A percentile compares a stretch with the other conserved stretches of the same genome.
Evolutionary conservation across 2,113 vertebrate species (phyloP).

Genomic region (Pterocles orientalis): DNA sequence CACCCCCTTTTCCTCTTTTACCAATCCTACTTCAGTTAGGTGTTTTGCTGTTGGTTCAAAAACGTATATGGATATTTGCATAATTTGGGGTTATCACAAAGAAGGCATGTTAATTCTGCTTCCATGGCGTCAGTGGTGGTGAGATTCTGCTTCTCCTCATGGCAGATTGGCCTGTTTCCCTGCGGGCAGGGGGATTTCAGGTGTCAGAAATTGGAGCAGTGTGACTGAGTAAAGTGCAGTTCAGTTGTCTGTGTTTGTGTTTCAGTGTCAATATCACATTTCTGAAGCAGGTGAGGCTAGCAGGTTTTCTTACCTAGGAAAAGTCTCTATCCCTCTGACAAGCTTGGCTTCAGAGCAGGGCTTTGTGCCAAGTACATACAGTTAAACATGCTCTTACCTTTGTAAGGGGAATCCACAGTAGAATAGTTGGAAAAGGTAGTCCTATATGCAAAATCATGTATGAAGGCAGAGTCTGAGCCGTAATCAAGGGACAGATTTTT

Average conservation of each 20-base stretch:
- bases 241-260: not conserved
- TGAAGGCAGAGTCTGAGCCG: not conserved
- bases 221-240: not conserved
- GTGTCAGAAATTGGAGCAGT: not conserved
- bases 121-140: not conserved
- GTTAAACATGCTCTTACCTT: not conserved
- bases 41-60: not conserved
- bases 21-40: not conserved
- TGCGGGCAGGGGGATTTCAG: not conserved
- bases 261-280: not conserved
- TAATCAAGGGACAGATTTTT: not conserved
- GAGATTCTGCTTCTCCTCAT: not conserved
- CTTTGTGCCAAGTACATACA: not conserved
- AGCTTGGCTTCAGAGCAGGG: not conserved
- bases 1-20: not conserved
- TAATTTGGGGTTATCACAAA: not conserved
- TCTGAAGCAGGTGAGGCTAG: not conserved
- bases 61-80: not conserved
- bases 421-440: not conserved
- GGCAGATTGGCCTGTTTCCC: not conserved
- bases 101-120: not conserved
- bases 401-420: not conserved
- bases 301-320: not conserved
- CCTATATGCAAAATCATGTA: not conserved
- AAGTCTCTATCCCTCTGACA: fast-evolving